These are phyloP conservation scores for Conus ventricosus DNA, from an alignment of 1,140 invertebrate genomes.

Conservation along the genomic window DNA sequence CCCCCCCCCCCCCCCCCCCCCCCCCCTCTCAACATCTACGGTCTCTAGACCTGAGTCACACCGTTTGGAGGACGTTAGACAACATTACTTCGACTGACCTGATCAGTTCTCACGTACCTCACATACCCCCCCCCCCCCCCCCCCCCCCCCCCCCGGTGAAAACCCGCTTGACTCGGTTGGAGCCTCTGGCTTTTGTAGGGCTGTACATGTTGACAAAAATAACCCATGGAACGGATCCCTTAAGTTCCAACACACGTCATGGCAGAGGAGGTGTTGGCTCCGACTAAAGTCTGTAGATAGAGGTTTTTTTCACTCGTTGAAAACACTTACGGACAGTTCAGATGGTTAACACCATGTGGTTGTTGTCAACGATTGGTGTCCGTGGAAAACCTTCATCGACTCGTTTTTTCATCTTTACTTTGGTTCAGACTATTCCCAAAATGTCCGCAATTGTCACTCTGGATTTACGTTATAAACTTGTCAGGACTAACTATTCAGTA, in stretches of 20 bases:
- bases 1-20: too few species aligned
- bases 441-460: background rate
- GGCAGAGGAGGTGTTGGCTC: background rate
- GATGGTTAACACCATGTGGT: background rate
- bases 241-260: background rate
- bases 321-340: background rate
- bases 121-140: too few species aligned
- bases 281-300: background rate
- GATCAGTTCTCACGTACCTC: background rate
- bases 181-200: background rate
- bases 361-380: background rate
- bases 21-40: background rate
- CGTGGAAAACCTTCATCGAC: background rate
- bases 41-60: background rate
- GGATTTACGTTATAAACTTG: background rate
- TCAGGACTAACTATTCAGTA: background rate
- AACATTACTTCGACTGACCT: background rate
- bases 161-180: background rate
- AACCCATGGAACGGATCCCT: background rate
- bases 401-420: background rate
- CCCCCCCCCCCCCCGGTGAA: too few species aligned
- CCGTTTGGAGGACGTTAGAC: background rate
- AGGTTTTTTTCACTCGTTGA: background rate
- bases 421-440: background rate
- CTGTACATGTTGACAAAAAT: background rate